These are phyloP conservation scores for Drosophila diplacantha DNA, from an alignment of 2,888 invertebrate genomes.

Conservation along the genomic window DNA sequence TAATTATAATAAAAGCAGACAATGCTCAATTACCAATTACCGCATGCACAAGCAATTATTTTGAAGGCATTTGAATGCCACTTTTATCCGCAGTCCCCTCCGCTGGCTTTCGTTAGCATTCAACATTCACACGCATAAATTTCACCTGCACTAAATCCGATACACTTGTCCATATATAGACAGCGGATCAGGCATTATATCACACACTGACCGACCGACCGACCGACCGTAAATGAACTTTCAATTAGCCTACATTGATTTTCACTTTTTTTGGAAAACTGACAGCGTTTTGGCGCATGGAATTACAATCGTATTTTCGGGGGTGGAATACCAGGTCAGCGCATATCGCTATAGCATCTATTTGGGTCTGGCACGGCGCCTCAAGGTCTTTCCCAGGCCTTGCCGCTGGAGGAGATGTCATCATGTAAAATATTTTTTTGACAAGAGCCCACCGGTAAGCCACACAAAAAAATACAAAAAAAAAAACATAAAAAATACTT, in stretches of 20 bases:
- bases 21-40: conserved; percentile 29
- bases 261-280: conserved; percentile 57
- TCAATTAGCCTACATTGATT: conserved; percentile 54
- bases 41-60: conserved; percentile 22
- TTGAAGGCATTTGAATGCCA: conserved; percentile 30
- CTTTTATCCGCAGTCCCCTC: not conserved
- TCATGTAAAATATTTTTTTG: conserved; percentile 32
- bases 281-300: conserved; percentile 7
- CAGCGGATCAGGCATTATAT: conserved; percentile 39
- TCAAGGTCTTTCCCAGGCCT: conserved; percentile 46
- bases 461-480: not conserved
- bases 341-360: conserved; percentile 17
- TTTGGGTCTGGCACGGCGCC: conserved; percentile 28
- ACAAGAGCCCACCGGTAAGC: conserved; percentile 24
- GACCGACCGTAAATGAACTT: conserved; percentile 42
- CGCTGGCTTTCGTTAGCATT: conserved; percentile 52
- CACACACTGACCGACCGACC: conserved; percentile 26
- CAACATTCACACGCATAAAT: conserved; percentile 69
- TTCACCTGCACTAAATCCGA: conserved; percentile 66
- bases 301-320: conserved; percentile 32
- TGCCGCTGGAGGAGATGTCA: conserved; percentile 27
- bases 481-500: conserved; percentile 19
- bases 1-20: conserved; percentile 20
- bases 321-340: conserved; percentile 3
- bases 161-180: conserved; percentile 23